Evolutionary conservation across 2,113 vertebrate genomes (phyloP).

Genomic region (Eretmochelys imbricata): DNA sequence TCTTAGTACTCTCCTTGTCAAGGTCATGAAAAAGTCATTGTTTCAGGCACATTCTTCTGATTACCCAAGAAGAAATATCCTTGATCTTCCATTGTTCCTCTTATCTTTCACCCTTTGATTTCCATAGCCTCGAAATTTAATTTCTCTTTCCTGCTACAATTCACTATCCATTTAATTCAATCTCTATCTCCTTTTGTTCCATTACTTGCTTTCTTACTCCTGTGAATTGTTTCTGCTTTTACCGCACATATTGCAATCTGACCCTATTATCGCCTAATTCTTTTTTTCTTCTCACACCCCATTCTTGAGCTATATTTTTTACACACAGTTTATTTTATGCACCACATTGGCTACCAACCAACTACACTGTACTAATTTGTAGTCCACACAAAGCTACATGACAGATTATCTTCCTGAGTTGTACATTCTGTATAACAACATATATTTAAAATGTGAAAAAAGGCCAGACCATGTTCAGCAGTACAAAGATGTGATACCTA

Average conservation of each 20-base stretch:
- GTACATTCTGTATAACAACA: background rate
- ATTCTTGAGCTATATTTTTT: background rate
- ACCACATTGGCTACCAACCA: background rate
- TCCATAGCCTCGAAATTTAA: background rate
- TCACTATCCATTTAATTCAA: background rate
- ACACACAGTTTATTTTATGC: background rate
- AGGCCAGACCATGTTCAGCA: background rate
- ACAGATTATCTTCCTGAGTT: background rate
- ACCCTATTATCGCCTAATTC: background rate
- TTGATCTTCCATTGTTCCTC: background rate
- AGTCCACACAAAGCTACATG: background rate
- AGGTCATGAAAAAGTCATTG: background rate
- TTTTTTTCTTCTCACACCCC: background rate
- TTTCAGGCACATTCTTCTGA: background rate
- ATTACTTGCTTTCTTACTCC: background rate
- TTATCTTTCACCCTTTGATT: background rate
- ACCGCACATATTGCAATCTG: background rate
- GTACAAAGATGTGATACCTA: background rate
- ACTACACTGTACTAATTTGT: constrained; percentile 3
- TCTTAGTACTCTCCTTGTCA: background rate
- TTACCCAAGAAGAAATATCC: background rate
- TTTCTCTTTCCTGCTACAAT: background rate
- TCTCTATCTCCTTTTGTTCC: background rate
- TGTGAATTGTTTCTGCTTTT: background rate
- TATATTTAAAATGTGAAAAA: background rate